These are phyloP conservation scores for Pogona vitticeps DNA, from an alignment of 2,113 vertebrate species.

Conservation along the genomic window DNA sequence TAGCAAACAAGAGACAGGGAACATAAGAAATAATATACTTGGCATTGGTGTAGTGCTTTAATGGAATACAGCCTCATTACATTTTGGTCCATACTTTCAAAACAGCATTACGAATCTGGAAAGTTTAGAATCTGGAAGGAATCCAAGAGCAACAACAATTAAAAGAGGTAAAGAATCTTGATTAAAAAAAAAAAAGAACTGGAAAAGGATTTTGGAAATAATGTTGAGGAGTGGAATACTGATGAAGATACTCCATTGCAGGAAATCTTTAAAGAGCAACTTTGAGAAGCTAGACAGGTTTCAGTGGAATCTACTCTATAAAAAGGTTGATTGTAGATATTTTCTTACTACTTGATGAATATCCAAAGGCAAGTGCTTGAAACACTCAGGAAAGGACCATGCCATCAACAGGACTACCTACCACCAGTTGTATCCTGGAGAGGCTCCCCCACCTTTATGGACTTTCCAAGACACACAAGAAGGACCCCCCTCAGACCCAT, in stretches of 20 bases:
- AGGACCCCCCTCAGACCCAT: neutral
- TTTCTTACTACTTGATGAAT: neutral
- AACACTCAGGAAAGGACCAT: no score
- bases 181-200: neutral
- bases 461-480: no score
- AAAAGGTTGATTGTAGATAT: neutral
- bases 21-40: neutral
- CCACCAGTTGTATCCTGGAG: no score
- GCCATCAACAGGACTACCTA: no score
- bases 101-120: neutral
- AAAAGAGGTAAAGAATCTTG: neutral
- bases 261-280: neutral
- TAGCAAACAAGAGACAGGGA: neutral
- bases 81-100: neutral
- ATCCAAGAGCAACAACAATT: neutral
- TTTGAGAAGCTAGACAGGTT: neutral
- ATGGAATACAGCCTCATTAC: neutral
- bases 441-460: no score
- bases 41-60: neutral
- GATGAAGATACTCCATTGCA: neutral
- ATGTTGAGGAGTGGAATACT: neutral
- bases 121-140: neutral
- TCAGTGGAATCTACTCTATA: neutral
- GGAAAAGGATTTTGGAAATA: neutral
- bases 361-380: neutral